Conservation (phyloP, 2,888 invertebrate species). For the Bombylius discolor region DNA sequence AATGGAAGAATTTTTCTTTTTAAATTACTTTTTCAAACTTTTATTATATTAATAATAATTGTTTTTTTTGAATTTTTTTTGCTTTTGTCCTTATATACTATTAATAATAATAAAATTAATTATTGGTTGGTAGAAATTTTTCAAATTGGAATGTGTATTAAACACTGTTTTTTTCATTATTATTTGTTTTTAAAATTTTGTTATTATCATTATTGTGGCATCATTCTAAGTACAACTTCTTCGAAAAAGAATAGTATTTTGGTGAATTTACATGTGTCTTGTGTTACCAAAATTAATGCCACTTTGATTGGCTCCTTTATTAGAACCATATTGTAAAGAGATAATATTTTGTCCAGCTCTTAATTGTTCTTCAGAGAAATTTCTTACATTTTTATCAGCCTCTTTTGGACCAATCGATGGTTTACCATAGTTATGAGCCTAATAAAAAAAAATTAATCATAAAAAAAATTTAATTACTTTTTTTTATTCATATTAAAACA, state of each 20-base stretch:
- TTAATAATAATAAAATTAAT: too few relatives aligned
- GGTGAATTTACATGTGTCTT: slow-evolving; percentile 76
- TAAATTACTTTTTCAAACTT: not conserved
- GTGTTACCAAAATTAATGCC: slow-evolving; percentile 96
- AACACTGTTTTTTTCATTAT: not conserved
- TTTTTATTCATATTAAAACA: not conserved
- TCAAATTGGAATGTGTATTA: too few relatives aligned
- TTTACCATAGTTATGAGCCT: slow-evolving; percentile 71
- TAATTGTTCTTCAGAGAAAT: slow-evolving; percentile 89
- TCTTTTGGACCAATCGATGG: slow-evolving; percentile 93
- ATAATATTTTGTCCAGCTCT: slow-evolving; percentile 87
- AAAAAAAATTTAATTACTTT: too few relatives aligned
- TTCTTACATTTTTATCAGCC: slow-evolving; percentile 84
- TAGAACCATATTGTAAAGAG: slow-evolving; percentile 90
- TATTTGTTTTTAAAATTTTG: not conserved
- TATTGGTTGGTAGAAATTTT: too few relatives aligned
- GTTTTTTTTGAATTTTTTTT: too few relatives aligned
- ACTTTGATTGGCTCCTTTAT: slow-evolving; percentile 93
- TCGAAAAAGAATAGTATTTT: not conserved
- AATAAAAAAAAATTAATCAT: slow-evolving; percentile 2
- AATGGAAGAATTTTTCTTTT: not conserved
- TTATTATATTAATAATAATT: too few relatives aligned
- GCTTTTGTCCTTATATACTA: too few relatives aligned
- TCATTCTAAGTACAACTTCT: slow-evolving; percentile 2
- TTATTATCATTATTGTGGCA: not conserved